A percentile compares a stretch with the other conserved stretches of the same genome.
Conservation (phyloP, 1,140 invertebrate genomes). For the Polyergus mexicanus region DNA sequence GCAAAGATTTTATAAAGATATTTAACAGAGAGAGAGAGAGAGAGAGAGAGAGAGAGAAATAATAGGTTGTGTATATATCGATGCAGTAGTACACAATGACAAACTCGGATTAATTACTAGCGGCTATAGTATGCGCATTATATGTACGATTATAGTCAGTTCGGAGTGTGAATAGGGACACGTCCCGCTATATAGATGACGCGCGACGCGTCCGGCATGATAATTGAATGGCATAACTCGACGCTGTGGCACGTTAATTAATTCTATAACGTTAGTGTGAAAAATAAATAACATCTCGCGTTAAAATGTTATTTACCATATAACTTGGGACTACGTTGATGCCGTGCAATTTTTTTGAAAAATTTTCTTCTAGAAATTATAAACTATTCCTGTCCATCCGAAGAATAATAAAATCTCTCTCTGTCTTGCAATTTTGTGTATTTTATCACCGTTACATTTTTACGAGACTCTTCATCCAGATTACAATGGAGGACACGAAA, state of each 20-base stretch:
- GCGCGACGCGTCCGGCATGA: conserved; percentile 61
- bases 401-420: background rate
- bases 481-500: background rate
- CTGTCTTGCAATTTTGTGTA: background rate
- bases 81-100: conserved; percentile 9
- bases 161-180: conserved; percentile 48
- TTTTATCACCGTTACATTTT: background rate
- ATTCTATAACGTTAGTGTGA: conserved; percentile 48
- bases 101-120: conserved; percentile 45
- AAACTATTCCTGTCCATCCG: conserved; percentile 1
- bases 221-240: conserved; percentile 69
- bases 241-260: conserved; percentile 61
- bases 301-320: background rate
- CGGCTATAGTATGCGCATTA: conserved; percentile 25
- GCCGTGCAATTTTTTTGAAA: background rate
- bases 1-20: background rate
- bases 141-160: conserved; percentile 56
- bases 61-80: background rate
- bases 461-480: background rate
- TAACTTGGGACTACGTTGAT: background rate
- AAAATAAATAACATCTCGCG: conserved; percentile 29
- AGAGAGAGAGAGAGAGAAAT: background rate
- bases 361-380: background rate
- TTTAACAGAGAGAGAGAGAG: background rate
- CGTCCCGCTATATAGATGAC: conserved; percentile 53